Evolutionary conservation across 2,113 vertebrate genomes (phyloP).

Genomic region (Ornithorhynchus anatinus): DNA sequence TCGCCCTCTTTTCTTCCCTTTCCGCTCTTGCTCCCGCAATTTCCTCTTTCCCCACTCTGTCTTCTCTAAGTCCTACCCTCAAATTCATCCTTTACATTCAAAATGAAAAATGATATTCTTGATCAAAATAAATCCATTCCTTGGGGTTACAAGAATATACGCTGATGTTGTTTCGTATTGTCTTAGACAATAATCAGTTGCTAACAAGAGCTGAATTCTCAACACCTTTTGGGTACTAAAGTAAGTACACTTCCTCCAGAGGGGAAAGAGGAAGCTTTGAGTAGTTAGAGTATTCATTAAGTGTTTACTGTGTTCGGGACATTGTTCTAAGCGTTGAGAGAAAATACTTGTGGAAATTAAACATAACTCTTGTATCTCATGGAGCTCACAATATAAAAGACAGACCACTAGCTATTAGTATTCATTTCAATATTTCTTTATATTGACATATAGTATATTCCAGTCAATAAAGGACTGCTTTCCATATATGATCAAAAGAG

Average conservation of each 20-base stretch:
- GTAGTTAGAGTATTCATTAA: too few species aligned
- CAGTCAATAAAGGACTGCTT: background rate
- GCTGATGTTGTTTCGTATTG: background rate
- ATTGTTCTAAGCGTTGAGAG: too few species aligned
- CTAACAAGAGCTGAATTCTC: constrained; percentile 18
- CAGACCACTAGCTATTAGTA: constrained; percentile 5
- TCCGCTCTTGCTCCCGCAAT: background rate
- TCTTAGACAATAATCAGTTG: background rate
- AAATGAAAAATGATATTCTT: background rate
- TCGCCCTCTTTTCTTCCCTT: background rate
- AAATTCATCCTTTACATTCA: too few species aligned
- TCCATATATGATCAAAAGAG: background rate
- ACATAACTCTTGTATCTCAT: too few species aligned
- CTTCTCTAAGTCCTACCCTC: background rate
- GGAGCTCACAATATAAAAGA: too few species aligned
- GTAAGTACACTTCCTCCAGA: background rate
- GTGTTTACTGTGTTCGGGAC: too few species aligned
- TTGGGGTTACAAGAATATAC: background rate
- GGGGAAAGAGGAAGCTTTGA: constrained; percentile 21
- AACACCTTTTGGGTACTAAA: too few species aligned
- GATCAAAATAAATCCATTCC: background rate
- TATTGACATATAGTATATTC: background rate
- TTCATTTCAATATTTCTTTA: background rate
- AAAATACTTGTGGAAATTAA: too few species aligned
- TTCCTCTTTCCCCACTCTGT: background rate